Evolutionary conservation across 1,140 invertebrate genomes (phyloP).

Genomic region (Teleogryllus occipitalis): DNA sequence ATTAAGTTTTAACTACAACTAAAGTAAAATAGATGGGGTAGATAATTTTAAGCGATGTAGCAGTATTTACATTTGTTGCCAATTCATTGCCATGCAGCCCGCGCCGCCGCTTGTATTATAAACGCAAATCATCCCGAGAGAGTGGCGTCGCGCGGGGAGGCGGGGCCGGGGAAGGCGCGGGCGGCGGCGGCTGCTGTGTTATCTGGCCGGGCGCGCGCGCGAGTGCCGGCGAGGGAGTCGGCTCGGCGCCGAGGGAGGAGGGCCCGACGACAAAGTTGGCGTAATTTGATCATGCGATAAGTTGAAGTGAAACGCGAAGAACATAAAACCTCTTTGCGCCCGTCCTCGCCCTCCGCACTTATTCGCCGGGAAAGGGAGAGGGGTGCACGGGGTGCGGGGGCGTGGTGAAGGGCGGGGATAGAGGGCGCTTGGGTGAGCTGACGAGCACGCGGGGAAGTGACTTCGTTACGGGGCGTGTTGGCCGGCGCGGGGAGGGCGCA

Average conservation of each 20-base stretch:
- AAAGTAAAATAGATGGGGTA: background rate
- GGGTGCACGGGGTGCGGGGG: too few species aligned
- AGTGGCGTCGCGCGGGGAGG: too few species aligned
- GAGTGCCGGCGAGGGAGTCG: background rate
- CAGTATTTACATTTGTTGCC: background rate
- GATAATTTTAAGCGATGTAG: background rate
- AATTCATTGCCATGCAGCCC: background rate
- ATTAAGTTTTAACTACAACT: background rate
- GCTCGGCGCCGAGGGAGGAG: background rate
- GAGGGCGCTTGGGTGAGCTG: too few species aligned
- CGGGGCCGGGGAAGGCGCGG: too few species aligned
- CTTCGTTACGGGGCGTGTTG: too few species aligned
- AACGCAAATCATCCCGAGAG: background rate
- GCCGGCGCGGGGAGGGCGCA: too few species aligned
- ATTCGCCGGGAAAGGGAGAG: background rate
- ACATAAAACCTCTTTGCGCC: constrained; percentile 1
- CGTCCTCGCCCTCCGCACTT: background rate
- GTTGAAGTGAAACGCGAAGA: background rate
- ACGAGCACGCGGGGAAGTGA: too few species aligned
- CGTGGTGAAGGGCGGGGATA: too few species aligned
- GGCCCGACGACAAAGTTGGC: background rate
- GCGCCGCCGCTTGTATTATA: background rate
- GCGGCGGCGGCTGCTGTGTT: too few species aligned
- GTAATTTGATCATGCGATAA: background rate
- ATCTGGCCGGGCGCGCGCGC: too few species aligned